Base-by-base conservation (phyloP, 2,113 vertebrate genomes). In the Nothobranchius kuhntae region DNA sequence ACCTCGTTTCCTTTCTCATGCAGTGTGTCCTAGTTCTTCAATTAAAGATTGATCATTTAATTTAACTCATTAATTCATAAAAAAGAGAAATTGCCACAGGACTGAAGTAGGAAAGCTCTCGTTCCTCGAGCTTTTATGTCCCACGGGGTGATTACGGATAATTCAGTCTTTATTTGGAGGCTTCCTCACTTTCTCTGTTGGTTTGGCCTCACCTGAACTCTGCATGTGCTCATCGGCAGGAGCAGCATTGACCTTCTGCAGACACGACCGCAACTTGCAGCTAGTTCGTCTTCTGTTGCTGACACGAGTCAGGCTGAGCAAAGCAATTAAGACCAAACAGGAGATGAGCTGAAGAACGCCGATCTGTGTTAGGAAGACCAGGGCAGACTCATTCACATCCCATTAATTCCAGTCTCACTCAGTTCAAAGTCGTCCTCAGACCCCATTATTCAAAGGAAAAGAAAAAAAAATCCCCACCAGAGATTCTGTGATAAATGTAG, bases 401-500 rank as follows among this genome's bases (percentile, higher is more conserved):
- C 65, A 86, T 86, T 87, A 82, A 83, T 81, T 77, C 73, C n/a
- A 17, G 36, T 75, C 84, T 83, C 80, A 80, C 79, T 81, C 78
- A 68, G 70, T 66, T 71, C 81, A 84, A 75, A 83, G 75, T 81
- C 85, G 74, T 82, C 84, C 83, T 84, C 61, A 71, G 62, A 61
- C 48, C 53, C 65, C 83, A 87, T 89, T 86, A 84, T 84, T 89
- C 77, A 87, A 75, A 79, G 56, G 71, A 61, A 79, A 57, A 81
- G 80, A 48, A 10, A 21, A 2, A 21, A 58, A 58, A 42, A 44
- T 1, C 81, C 77, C 75, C 66, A 66, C 53, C 65, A 80, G 69
- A 65, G 68, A 70, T 75, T 70, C 47, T 50, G 42, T 84, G 79
- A 77, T 81, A 57, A 84, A 84, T 87, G 83, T 67, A 77, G 68